Evolutionary conservation across 2,797 vertebrate genomes (phyloP).

Genomic region (Loris lydekkerianus): DNA sequence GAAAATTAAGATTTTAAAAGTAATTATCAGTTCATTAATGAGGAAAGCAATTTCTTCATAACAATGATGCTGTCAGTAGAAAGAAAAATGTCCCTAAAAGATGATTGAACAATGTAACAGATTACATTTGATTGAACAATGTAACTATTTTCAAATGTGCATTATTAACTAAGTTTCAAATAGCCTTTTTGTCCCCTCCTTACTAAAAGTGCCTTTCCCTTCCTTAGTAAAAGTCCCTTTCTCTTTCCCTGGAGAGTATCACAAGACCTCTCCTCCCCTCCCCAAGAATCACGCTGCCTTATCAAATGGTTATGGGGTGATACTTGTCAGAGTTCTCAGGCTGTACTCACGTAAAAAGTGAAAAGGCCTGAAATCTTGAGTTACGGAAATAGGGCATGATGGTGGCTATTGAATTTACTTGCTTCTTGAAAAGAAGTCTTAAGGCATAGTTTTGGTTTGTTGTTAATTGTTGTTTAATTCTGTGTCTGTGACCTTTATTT

Average conservation of each 20-base stretch:
- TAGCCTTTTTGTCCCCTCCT: not conserved
- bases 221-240: not conserved
- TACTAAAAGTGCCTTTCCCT: not conserved
- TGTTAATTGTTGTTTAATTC: not conserved
- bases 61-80: not conserved
- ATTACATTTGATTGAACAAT: not conserved
- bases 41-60: not conserved
- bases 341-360: not conserved
- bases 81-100: not conserved
- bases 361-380: not conserved
- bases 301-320: not conserved
- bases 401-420: not conserved
- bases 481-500: not conserved
- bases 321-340: not conserved
- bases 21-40: not conserved
- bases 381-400: not conserved
- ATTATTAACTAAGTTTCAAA: conserved; percentile 14
- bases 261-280: not conserved
- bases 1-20: conserved; percentile 29
- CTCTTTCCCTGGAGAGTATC: not conserved
- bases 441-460: not conserved
- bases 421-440: not conserved
- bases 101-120: not conserved
- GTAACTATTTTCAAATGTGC: not conserved
- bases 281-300: not conserved